Percentiles rank a stretch among this genome's conserved stretches.
Conservation (phyloP, 2,797 vertebrate genomes). For the Lithobates pipiens region DNA sequence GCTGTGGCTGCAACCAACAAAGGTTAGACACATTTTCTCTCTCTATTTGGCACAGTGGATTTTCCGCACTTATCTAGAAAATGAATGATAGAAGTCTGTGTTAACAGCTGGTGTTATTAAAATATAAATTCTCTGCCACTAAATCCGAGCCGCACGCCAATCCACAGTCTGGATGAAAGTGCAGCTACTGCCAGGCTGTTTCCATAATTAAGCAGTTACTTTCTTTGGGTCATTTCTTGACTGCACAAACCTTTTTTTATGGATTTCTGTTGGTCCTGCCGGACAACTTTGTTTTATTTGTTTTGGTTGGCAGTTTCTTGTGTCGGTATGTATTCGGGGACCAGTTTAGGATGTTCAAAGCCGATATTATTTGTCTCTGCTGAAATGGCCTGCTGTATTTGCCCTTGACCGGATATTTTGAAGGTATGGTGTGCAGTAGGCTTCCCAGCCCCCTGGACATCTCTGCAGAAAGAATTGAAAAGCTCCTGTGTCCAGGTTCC, state of each 20-base stretch:
- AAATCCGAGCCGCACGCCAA: slow-evolving; percentile 35
- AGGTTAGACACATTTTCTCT: slow-evolving; percentile 55
- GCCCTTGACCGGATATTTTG: slow-evolving; percentile 74
- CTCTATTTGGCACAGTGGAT: slow-evolving; percentile 46
- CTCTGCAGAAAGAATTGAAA: slow-evolving; percentile 87
- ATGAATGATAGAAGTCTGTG: slow-evolving; percentile 52
- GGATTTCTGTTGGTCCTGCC: not conserved
- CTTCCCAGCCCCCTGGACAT: slow-evolving; percentile 92
- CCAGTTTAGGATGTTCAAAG: not conserved
- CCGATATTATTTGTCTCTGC: not conserved
- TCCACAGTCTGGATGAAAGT: slow-evolving; percentile 47
- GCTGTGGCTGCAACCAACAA: slow-evolving; percentile 23
- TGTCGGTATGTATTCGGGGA: not conserved
- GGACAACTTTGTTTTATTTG: not conserved
- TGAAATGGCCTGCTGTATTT: not conserved
- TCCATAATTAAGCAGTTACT: slow-evolving; percentile 41
- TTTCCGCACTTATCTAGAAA: slow-evolving; percentile 54
- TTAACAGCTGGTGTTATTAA: slow-evolving; percentile 59
- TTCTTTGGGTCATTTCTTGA: slow-evolving; percentile 24
- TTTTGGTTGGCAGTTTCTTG: not conserved
- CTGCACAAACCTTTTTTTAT: slow-evolving; percentile 2
- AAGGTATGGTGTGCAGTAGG: slow-evolving; percentile 94
- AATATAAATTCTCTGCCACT: slow-evolving; percentile 56
- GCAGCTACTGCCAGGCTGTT: slow-evolving; percentile 23
- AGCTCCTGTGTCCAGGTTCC: slow-evolving; percentile 85